A percentile compares a stretch with the other conserved stretches of the same genome.
Evolutionary conservation across 1,140 invertebrate species (phyloP).

Genomic region (Agraylea sexmaculata): DNA sequence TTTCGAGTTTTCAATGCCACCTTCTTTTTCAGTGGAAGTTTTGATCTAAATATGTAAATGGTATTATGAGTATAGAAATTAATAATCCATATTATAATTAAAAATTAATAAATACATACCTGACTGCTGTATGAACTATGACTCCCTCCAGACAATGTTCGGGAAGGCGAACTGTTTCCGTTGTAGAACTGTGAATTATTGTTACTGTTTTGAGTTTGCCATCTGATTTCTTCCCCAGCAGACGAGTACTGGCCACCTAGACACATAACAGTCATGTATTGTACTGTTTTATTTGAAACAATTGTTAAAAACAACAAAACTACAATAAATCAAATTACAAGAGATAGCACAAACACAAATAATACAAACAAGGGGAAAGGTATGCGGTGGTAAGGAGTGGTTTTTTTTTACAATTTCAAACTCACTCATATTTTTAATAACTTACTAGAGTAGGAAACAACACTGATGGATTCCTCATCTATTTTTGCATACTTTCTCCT

Average conservation of each 20-base stretch:
- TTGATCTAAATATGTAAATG: slow-evolving; percentile 39
- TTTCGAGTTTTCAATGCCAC: slow-evolving; percentile 46
- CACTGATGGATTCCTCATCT: slow-evolving; percentile 15
- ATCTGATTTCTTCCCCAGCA: slow-evolving; percentile 62
- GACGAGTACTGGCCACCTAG: slow-evolving; percentile 64
- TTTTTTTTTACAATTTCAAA: not conserved
- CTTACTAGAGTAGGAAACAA: slow-evolving; percentile 18
- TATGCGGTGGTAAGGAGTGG: not conserved
- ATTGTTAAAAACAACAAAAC: not conserved
- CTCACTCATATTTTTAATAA: not conserved
- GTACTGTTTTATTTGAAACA: slow-evolving; percentile 11
- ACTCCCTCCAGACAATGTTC: slow-evolving; percentile 57
- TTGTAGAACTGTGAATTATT: slow-evolving; percentile 75
- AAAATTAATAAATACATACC: slow-evolving; percentile 22
- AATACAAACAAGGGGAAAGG: not conserved
- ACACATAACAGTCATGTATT: slow-evolving; percentile 21
- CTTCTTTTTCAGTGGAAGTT: slow-evolving; percentile 63
- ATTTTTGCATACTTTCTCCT: slow-evolving; percentile 9
- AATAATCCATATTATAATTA: not conserved
- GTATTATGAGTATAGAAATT: not conserved
- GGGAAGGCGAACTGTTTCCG: slow-evolving; percentile 68
- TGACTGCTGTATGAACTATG: slow-evolving; percentile 58
- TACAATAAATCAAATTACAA: slow-evolving; percentile 1
- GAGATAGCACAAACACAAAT: not conserved
- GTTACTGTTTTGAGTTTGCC: slow-evolving; percentile 71